Evolutionary conservation across 2,797 vertebrate species (phyloP).

Genomic region (Acanthiza pusilla): DNA sequence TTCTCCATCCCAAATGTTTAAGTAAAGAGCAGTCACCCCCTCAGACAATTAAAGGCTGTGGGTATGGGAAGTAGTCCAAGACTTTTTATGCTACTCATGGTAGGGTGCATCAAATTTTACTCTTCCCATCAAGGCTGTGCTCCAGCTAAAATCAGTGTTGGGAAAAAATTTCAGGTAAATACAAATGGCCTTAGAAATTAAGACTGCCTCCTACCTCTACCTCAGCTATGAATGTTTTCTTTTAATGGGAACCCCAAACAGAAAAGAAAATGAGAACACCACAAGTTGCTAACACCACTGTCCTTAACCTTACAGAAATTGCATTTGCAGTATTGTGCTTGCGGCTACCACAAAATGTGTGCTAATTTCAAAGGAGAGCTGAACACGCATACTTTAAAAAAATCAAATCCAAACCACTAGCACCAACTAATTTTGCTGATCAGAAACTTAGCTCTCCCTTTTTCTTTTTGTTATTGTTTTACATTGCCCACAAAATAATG

Average conservation of each 20-base stretch:
- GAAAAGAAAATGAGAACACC: not conserved
- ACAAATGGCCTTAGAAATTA: not conserved
- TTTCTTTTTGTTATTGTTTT: not conserved
- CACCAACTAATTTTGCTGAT: not conserved
- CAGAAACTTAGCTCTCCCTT: not conserved
- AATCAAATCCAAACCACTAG: not conserved
- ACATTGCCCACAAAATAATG: not conserved
- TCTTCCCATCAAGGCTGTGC: not conserved
- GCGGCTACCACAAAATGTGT: not conserved
- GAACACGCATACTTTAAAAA: not conserved
- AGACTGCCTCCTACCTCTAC: not conserved
- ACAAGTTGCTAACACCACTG: not conserved
- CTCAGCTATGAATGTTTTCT: not conserved
- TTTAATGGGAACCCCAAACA: not conserved
- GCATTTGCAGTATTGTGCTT: not conserved
- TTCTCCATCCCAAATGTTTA: not conserved
- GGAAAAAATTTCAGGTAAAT: not conserved
- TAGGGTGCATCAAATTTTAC: not conserved
- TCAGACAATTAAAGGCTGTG: not conserved
- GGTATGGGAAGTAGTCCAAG: not conserved
- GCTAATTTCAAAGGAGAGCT: conserved; percentile 30
- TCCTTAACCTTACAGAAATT: not conserved
- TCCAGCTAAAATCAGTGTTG: not conserved
- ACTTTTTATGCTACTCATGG: not conserved
- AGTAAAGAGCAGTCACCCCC: not conserved